Percentiles rank a stretch among this genome's conserved stretches.
These are phyloP conservation scores for Salminus brasiliensis DNA, from an alignment of 2,113 vertebrate species.

Conservation along the genomic window DNA sequence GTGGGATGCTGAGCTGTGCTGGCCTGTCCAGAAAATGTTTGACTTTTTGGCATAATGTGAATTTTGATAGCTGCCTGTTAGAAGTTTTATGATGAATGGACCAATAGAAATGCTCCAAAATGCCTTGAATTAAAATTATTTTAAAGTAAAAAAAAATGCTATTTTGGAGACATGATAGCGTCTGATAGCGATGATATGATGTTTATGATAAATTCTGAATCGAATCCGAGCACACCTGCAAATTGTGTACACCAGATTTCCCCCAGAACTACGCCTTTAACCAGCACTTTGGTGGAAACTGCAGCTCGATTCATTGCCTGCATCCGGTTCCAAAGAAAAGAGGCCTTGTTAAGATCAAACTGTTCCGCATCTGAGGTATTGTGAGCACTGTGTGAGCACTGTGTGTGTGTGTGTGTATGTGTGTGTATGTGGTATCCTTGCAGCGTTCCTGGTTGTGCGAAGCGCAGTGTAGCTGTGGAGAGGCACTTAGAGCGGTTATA, in stretches of 20 bases:
- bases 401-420: constrained; percentile 58
- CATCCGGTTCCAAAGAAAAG: not conserved
- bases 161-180: too few relatives aligned
- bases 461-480: not conserved
- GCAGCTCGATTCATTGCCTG: not conserved
- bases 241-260: not conserved
- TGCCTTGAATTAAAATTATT: too few relatives aligned
- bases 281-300: not conserved
- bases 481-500: constrained; percentile 49
- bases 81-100: too few relatives aligned
- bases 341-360: not conserved
- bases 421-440: not conserved
- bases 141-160: too few relatives aligned
- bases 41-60: too few relatives aligned
- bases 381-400: constrained; percentile 68
- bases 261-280: not conserved
- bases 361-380: not conserved
- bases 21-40: too few relatives aligned
- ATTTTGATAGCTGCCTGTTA: too few relatives aligned
- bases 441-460: not conserved
- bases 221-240: not conserved
- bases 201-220: too few relatives aligned
- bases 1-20: too few relatives aligned
- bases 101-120: too few relatives aligned
- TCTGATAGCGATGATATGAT: too few relatives aligned